A percentile compares a stretch with the other conserved stretches of the same genome.
Evolutionary conservation across 2,113 vertebrate species (phyloP).

Genomic region (Ptilorrhoa leucosticta): DNA sequence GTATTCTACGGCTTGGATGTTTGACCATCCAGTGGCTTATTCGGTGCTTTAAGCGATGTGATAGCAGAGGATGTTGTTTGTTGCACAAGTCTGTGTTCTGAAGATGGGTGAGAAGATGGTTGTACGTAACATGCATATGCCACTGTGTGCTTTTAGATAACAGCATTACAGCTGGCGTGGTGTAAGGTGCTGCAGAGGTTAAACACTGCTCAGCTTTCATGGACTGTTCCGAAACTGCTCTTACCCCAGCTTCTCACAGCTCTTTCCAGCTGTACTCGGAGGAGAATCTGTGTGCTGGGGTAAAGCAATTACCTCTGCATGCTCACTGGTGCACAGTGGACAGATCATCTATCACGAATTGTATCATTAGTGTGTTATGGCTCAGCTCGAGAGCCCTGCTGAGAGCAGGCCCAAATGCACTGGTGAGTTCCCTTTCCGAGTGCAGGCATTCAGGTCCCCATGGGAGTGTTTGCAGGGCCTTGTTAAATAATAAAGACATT

Average conservation of each 20-base stretch:
- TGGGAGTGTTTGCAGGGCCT: background rate
- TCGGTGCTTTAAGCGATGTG: constrained; percentile 19
- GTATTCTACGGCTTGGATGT: constrained; percentile 26
- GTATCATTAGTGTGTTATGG: background rate
- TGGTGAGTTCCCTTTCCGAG: background rate
- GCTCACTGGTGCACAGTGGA: background rate
- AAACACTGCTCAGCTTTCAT: background rate
- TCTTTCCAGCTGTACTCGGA: background rate
- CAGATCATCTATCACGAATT: background rate
- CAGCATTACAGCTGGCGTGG: background rate
- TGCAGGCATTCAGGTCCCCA: background rate
- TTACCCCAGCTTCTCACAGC: background rate
- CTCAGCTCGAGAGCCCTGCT: background rate
- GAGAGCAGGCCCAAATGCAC: background rate
- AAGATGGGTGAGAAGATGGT: background rate
- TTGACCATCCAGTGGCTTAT: constrained; percentile 11
- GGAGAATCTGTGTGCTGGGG: constrained; percentile 7
- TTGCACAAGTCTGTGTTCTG: constrained; percentile 22
- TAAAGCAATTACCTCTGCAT: constrained; percentile 15
- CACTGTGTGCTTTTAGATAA: background rate
- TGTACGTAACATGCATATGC: background rate
- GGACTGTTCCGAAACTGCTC: background rate
- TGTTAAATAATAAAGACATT: background rate
- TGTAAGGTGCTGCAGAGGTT: background rate
- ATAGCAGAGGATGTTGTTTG: constrained; percentile 17